Evolutionary conservation across 2,113 vertebrate species (phyloP).

Genomic region (Motacilla tschutschensis): DNA sequence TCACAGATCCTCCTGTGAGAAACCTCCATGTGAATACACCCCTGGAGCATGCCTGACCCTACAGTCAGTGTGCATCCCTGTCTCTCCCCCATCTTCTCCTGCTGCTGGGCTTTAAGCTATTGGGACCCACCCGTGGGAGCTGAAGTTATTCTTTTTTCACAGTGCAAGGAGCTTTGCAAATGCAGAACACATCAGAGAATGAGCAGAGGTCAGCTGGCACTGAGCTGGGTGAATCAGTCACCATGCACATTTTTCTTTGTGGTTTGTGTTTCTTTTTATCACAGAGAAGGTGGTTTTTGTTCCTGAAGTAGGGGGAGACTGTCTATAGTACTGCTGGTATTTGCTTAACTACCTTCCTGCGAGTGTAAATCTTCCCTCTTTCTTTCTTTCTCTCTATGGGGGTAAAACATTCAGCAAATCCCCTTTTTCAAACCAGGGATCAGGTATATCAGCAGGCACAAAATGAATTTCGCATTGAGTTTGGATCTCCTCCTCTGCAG

Average conservation of each 20-base stretch:
- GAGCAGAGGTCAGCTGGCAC: neutral
- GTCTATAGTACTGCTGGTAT: neutral
- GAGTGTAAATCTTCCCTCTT: constrained; percentile 15
- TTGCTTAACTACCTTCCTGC: neutral
- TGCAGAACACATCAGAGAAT: rapidly evolving
- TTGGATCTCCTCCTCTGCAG: constrained; percentile 15
- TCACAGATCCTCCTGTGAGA: neutral
- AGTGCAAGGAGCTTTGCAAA: neutral
- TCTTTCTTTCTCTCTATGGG: constrained; percentile 13
- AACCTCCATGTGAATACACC: neutral
- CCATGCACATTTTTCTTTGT: neutral
- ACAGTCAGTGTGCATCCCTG: neutral
- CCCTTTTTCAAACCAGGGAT: constrained; percentile 8
- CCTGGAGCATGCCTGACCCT: rapidly evolving
- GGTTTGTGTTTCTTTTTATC: constrained; percentile 1
- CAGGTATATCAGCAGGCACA: constrained; percentile 15
- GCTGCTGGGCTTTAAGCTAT: neutral
- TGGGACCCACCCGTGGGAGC: neutral
- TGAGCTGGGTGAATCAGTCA: neutral
- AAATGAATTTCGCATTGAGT: constrained; percentile 3
- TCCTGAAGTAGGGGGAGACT: neutral
- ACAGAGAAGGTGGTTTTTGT: neutral
- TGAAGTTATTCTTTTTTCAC: neutral
- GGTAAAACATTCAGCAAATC: constrained; percentile 14
- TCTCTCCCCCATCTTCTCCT: neutral